A percentile compares a stretch with the other conserved stretches of the same genome.
Evolutionary conservation across 2,113 vertebrate genomes (phyloP).

Genomic region (zebrafish (Danio rerio)): GRCz12tu NC_133197.1:18441001-18441500

Average conservation of each 20-base stretch:
- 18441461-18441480: not conserved
- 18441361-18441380: conserved; percentile 97
- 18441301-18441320: conserved; percentile 95
- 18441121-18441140: conserved; percentile 70
- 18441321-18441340: conserved; percentile 95
- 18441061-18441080: not conserved
- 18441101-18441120: not conserved
- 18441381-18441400: conserved; percentile 98
- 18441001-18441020: not conserved
- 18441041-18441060: not conserved
- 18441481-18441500: not conserved
- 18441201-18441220: conserved; percentile 78
- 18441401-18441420: conserved; percentile 89
- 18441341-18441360: conserved; percentile 97
- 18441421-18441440: conserved; percentile 98
- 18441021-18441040: not conserved
- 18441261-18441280: conserved; percentile 78
- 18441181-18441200: conserved; percentile 77
- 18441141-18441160: conserved; percentile 91
- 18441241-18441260: conserved; percentile 69
- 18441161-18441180: conserved; percentile 92
- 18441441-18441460: conserved; percentile 85
- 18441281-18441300: conserved; percentile 81
- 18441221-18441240: conserved; percentile 80
- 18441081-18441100: not conserved